Base-by-base conservation (phyloP, 2,797 vertebrate species). In the Microtus obscurus region DNA sequence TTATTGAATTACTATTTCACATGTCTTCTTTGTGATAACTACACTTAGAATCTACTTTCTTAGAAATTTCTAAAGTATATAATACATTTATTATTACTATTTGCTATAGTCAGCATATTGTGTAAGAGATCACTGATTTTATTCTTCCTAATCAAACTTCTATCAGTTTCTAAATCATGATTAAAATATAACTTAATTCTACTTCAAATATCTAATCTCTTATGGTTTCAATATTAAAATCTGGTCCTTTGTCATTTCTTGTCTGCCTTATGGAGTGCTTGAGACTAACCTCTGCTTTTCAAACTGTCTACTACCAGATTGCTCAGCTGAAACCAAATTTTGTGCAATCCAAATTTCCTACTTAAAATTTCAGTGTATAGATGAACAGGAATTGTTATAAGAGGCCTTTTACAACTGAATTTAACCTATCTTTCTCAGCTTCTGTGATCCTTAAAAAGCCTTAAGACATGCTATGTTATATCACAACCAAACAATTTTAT, bases 221-320 rank as follows among this genome's bases (percentile, higher is more conserved):
- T 67, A 89, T 31, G 71, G 43, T 29, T 81, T 7, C 37, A 61
- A 59, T 34, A 87, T 93, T 71, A 89, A 86, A 79, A 87, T 88
- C 13, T 40, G 40, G 23, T 27, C 31, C 27, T 53, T 80, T 29
- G n/a, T 48, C 7, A 82, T 19, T 69, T 86, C 67, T 83, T 82
- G 34, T 29, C 21, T 74, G 14, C 34, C 59, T 77, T 69, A 45
- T 9, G 74, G 25, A 14, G 86, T 34, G 14, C 34, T 21, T 61
- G 14, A n/a, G 59, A 73, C 13, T 90, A 53, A 59, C 11, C 29
- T 90, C 45, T 81, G n/a, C 23, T 73, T n/a, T 87, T 65, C 79
- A 91, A 81, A n/a, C 19, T 29, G 14, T 88, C 59, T 90, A 74
- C 12, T n/a, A 25, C 1, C 37, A 78, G 34, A 67, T 1, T 89